Evolutionary conservation across 2,888 invertebrate genomes (phyloP), one percentile per base, ranked within the genome.

Genomic region (Disparrhopalites patrizii): DNA sequence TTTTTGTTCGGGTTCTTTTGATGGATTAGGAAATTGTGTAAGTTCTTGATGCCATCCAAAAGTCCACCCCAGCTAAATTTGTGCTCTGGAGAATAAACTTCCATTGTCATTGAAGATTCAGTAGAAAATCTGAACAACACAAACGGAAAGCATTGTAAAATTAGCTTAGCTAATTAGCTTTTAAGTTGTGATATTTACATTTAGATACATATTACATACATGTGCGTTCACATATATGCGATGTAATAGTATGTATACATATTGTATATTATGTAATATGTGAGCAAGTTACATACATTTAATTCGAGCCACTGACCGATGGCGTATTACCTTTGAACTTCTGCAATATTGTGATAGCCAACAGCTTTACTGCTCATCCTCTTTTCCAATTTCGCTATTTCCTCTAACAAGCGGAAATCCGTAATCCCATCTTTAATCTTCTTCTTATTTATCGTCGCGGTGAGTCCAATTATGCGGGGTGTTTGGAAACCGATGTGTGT

Each of bases 361-460:
- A 87, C 84, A 30, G 91, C 86, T 67, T 85, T 86, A 18, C 87
- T 84, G 18, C 86, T 85, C 76, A 87, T 87, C 0, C 88, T 89
- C 0, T 81, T 82, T 79, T 96, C 95, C 64, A 95, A 79, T 1
- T 77, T 78, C 57, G 74, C 72, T 31, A 85, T 78, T 3, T 85
- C 83, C 0, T 79, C 75, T 52, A 84, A 79, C 0, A 90, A 83
- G 69, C 81, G 82, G 0, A 67, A 3, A 0, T 82, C 76, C 60
- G 81, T 83, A 3, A 86, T 83, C 23, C 62, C 47, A 0, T 25
- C 28, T 15, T 15, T 31, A 18, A 56, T 64, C 13, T 85, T 82
- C 7, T 85, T 82, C 77, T 91, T 92, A 0, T 96, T 79, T 1
- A 96, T 82, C 0, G 93, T 90, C 0, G 94, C 93, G 0, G 96